Evolutionary conservation across 2,113 vertebrate genomes (phyloP), one percentile per base, ranked within the genome.

Genomic region (Salvelinus fontinalis): DNA sequence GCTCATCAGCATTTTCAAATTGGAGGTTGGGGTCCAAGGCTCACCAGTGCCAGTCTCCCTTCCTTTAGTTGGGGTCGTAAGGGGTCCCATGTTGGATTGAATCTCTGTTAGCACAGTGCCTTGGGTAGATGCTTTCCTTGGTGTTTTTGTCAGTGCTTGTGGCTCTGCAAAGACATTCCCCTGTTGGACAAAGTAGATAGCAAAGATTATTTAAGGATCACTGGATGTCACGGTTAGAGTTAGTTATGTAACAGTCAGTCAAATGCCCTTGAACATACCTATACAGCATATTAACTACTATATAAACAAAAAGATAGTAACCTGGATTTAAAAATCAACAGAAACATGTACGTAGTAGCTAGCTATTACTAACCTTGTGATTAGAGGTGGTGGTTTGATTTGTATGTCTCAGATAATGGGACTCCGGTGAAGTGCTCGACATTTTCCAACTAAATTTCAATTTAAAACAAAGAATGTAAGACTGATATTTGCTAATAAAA

Each of bases 21-120:
- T 99, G 24, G 96, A 96, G 0, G 97, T 99, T 0, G 98, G 97
- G 0, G 97, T 99, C 97, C 97, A 99, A 48, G 98, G 97, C 18
- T 99, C 98, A 1, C 91, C 93, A 2, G 90, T 89, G 18, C 88
- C 76, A 0, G 9, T 76, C 64, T 96, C 95, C 49, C 89, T 89
- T 26, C 92, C 92, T 65, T 98, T 98, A 68, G 96, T 95, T 1
- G 97, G 96, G 0, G 97, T 98, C 6, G 94, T 92, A 66, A 97
- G 90, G 49, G 94, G 91, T 66, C 93, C 93, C 82, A 95, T 92
- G 72, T 84, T 88, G 1, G 79, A 79, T 65, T 86, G 89, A 20
- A 85, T 83, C 65, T 94, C 94, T 0, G 78, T 71, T 76, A 90
- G 75, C 0, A 85, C 69, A 0, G 57, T 69, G 39, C 82, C 81